These are phyloP conservation scores for Drosophila pruinosa DNA, from an alignment of 1,140 invertebrate species.

Conservation along the genomic window DNA sequence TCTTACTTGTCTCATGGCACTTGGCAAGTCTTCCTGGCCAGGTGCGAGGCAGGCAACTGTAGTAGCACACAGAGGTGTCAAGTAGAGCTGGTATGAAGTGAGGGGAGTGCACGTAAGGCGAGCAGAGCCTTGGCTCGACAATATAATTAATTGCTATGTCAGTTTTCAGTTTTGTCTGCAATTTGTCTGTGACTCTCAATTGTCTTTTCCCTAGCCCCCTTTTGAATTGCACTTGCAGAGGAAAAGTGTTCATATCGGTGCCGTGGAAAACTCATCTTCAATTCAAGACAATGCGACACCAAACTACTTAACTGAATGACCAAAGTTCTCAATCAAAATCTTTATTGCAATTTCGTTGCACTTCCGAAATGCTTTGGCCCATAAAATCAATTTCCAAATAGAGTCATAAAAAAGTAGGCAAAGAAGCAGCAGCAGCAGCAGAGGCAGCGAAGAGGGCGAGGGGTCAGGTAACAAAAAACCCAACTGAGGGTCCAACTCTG, in stretches of 20 bases:
- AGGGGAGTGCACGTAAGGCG: not conserved
- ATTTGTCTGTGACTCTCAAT: slow-evolving; percentile 75
- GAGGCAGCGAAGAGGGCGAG: not conserved
- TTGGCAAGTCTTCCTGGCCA: slow-evolving; percentile 20
- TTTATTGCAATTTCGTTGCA: slow-evolving; percentile 63
- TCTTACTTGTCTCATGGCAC: slow-evolving; percentile 74
- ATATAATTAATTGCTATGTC: slow-evolving; percentile 77
- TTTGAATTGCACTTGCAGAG: slow-evolving; percentile 56
- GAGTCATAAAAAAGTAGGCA: slow-evolving; percentile 65
- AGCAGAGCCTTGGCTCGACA: slow-evolving; percentile 37
- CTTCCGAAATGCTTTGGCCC: slow-evolving; percentile 59
- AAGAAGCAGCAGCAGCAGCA: slow-evolving; percentile 6
- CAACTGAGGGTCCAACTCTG: slow-evolving; percentile 42
- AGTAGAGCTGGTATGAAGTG: not conserved
- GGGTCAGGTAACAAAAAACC: slow-evolving; percentile 67
- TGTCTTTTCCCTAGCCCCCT: slow-evolving; percentile 14
- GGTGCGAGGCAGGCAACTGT: slow-evolving; percentile 11
- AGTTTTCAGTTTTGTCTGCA: slow-evolving; percentile 64
- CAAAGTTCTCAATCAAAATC: slow-evolving; percentile 42
- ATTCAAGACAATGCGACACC: not conserved
- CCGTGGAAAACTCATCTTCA: not conserved
- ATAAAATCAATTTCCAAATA: slow-evolving; percentile 70
- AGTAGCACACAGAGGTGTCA: not conserved
- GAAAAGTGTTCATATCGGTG: not conserved
- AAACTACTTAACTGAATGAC: slow-evolving; percentile 2